These are phyloP conservation scores for Actenoides hombroni DNA, from an alignment of 2,113 vertebrate genomes.

Conservation along the genomic window DNA sequence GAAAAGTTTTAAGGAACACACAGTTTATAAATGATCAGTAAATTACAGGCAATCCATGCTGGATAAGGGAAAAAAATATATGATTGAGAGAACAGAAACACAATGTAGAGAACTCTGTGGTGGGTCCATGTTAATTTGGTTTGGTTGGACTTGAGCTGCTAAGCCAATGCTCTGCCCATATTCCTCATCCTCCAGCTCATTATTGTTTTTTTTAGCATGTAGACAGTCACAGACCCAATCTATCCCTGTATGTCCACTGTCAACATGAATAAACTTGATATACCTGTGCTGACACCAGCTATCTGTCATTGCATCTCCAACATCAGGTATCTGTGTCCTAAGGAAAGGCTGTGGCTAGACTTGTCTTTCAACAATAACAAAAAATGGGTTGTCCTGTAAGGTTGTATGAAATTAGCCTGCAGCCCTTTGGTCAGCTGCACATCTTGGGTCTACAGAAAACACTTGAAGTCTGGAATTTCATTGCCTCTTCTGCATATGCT, in stretches of 20 bases:
- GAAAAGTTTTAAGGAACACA: background rate
- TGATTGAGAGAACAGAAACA: background rate
- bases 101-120: background rate
- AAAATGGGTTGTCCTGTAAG: background rate
- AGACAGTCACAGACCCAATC: background rate
- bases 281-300: background rate
- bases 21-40: background rate
- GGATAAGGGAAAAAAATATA: background rate
- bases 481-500: background rate
- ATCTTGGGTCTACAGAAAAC: background rate
- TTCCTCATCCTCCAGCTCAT: background rate
- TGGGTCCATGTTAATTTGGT: background rate
- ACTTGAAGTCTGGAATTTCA: background rate
- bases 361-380: background rate
- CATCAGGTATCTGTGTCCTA: rapidly evolving
- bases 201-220: background rate
- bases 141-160: background rate
- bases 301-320: background rate
- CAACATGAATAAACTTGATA: background rate
- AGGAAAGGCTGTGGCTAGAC: background rate
- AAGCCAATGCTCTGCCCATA: background rate
- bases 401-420: background rate
- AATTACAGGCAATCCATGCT: background rate
- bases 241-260: background rate
- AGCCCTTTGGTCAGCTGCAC: background rate